Percentiles rank a stretch among this genome's conserved stretches.
These are phyloP conservation scores for Zygaena filipendulae DNA, from an alignment of 2,888 invertebrate genomes.

Conservation along the genomic window DNA sequence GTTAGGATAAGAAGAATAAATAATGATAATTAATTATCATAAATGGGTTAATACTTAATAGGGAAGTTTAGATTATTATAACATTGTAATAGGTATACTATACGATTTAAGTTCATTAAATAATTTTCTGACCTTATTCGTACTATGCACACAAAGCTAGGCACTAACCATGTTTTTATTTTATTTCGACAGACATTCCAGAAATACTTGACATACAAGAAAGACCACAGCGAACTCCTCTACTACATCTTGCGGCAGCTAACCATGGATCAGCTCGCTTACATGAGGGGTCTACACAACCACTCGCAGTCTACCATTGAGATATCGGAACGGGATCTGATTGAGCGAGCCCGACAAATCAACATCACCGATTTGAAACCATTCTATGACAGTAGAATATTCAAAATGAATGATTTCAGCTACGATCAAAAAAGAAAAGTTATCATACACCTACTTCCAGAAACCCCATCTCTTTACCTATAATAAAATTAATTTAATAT, in stretches of 20 bases:
- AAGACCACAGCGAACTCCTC: slow-evolving; percentile 95
- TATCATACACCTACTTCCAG: slow-evolving; percentile 84
- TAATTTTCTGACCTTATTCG: too few species aligned
- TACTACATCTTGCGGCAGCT: slow-evolving; percentile 96
- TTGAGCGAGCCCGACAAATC: slow-evolving; percentile 87
- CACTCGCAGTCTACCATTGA: slow-evolving; percentile 79
- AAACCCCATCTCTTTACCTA: too few species aligned
- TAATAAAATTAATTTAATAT: too few species aligned
- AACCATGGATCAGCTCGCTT: slow-evolving; percentile 89
- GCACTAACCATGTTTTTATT: too few species aligned
- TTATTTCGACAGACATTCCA: slow-evolving; percentile 98
- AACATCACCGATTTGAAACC: slow-evolving; percentile 89
- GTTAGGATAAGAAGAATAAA: too few species aligned
- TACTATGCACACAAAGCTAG: too few species aligned
- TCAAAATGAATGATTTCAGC: slow-evolving; percentile 87
- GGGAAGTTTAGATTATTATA: too few species aligned
- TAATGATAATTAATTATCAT: too few species aligned
- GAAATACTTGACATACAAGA: slow-evolving; percentile 91
- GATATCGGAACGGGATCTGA: slow-evolving; percentile 76
- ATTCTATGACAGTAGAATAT: slow-evolving; percentile 92
- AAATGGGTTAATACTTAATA: too few species aligned
- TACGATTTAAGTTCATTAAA: too few species aligned
- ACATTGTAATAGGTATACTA: too few species aligned
- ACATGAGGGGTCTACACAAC: slow-evolving; percentile 77
- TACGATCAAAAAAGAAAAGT: slow-evolving; percentile 87